Percentiles rank a stretch among this genome's conserved stretches.
Evolutionary conservation across 2,797 vertebrate genomes (phyloP).

Genomic region (Adrianichthys oophorus): DNA sequence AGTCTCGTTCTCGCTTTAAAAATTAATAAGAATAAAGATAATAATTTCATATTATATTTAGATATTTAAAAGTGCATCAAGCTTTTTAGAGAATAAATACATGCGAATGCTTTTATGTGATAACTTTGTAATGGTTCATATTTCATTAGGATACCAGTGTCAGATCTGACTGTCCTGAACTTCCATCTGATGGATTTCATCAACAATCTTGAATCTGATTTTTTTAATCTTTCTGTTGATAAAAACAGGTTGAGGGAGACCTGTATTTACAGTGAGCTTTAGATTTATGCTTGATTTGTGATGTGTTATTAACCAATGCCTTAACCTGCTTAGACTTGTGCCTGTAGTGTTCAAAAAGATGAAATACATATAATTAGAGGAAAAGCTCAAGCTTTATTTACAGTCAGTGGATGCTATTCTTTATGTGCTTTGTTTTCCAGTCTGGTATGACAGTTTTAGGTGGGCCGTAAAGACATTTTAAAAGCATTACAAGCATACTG

Average conservation of each 20-base stretch:
- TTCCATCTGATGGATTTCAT: too few species aligned
- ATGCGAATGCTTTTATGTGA: too few species aligned
- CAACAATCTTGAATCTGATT: too few species aligned
- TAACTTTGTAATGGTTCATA: too few species aligned
- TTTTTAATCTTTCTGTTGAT: too few species aligned
- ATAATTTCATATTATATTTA: too few species aligned
- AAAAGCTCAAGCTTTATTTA: not conserved
- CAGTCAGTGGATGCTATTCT: not conserved
- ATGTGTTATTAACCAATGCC: not conserved
- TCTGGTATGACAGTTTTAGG: conserved; percentile 4
- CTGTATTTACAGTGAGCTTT: not conserved
- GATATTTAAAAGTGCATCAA: too few species aligned
- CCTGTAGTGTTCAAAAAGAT: not conserved
- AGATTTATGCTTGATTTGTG: not conserved
- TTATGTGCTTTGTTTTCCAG: conserved; percentile 12
- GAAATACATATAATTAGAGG: not conserved
- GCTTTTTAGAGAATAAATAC: too few species aligned
- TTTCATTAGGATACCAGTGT: too few species aligned
- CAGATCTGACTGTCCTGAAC: too few species aligned
- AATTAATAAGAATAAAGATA: not conserved
- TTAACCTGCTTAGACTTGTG: not conserved
- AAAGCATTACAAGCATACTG: conserved; percentile 3
- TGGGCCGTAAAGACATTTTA: conserved; percentile 1
- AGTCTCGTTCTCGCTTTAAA: conserved; percentile 3
- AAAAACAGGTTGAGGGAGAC: too few species aligned